These are phyloP conservation scores for Hymenopus coronatus DNA, from an alignment of 2,888 invertebrate genomes.

Conservation along the genomic window DNA sequence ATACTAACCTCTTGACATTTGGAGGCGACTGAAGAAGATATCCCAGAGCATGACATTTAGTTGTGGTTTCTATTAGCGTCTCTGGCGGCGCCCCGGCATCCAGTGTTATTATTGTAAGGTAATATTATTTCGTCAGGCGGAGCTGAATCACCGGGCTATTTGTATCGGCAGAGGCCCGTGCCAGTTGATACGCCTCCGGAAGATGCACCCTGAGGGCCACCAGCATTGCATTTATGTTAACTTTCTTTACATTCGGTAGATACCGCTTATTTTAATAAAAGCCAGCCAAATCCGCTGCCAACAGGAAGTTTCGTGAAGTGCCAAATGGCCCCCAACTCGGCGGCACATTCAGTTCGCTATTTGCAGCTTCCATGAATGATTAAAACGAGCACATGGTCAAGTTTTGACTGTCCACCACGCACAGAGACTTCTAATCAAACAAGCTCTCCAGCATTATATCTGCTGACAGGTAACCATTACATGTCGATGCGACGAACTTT, in stretches of 20 bases:
- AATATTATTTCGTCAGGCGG: not conserved
- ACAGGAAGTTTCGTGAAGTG: not conserved
- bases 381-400: too few species aligned
- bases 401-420: too few species aligned
- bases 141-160: constrained; percentile 7
- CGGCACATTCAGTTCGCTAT: not conserved
- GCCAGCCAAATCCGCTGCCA: not conserved
- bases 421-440: too few species aligned
- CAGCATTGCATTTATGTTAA: not conserved
- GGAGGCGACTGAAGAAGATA: not conserved
- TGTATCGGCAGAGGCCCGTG: not conserved
- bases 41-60: not conserved
- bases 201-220: not conserved
- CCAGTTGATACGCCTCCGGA: not conserved
- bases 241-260: not conserved
- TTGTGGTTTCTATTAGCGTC: not conserved
- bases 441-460: too few species aligned
- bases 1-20: not conserved
- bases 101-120: not conserved
- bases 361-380: too few species aligned
- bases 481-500: too few species aligned
- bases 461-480: too few species aligned
- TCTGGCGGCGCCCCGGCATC: not conserved
- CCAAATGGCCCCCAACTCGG: not conserved
- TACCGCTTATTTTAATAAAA: not conserved